These are phyloP conservation scores for Spinus pinus DNA, from an alignment of 2,797 vertebrate species.

Conservation along the genomic window DNA sequence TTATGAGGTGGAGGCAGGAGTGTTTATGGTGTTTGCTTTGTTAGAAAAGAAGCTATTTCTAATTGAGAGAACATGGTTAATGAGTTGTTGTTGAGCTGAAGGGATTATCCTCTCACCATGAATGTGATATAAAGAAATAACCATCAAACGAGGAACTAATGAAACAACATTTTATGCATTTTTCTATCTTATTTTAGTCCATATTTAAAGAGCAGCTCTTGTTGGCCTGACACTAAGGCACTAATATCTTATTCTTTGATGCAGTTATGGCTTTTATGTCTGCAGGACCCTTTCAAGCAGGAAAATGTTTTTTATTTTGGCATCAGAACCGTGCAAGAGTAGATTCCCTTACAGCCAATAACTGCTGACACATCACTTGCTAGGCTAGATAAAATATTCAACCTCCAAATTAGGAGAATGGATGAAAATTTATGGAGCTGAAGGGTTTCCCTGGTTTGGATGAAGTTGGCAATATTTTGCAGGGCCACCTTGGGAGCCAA, in stretches of 20 bases:
- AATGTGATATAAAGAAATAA: background rate
- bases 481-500: background rate
- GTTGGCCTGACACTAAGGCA: background rate
- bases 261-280: background rate
- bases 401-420: background rate
- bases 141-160: background rate
- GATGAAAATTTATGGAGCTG: background rate
- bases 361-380: background rate
- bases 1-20: slow-evolving; percentile 28
- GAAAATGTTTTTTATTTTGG: background rate
- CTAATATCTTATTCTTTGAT: background rate
- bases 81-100: slow-evolving; percentile 29
- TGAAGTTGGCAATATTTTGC: background rate
- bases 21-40: background rate
- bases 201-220: background rate
- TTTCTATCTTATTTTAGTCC: background rate
- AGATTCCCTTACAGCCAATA: background rate
- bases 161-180: background rate
- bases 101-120: background rate
- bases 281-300: background rate
- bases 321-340: background rate
- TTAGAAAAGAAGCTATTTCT: slow-evolving; percentile 28
- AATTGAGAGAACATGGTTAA: slow-evolving; percentile 13
- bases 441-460: background rate
- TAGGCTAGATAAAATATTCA: background rate